Conservation (phyloP, 2,888 invertebrate species). For the Drosophila nigritarsus region DNA sequence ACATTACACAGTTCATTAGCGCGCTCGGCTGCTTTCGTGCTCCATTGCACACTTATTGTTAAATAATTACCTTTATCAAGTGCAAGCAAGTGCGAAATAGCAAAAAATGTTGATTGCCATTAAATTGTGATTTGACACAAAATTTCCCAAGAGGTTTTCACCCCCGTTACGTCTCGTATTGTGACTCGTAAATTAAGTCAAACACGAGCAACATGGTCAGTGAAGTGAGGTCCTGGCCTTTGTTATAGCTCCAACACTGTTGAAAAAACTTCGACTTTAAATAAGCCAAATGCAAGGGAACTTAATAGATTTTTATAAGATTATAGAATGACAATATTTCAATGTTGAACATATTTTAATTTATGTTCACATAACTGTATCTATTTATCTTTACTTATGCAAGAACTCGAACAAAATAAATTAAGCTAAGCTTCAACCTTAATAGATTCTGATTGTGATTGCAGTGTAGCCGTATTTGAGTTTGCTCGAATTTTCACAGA, state of each 20-base stretch:
- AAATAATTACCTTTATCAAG: constrained; percentile 76
- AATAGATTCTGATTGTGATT: background rate
- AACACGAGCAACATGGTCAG: constrained; percentile 56
- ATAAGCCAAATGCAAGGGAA: background rate
- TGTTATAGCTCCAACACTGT: constrained; percentile 38
- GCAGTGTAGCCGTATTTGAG: constrained; percentile 11
- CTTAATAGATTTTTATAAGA: background rate
- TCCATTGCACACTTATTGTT: constrained; percentile 68
- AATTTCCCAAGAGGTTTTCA: constrained; percentile 17
- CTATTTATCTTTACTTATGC: background rate
- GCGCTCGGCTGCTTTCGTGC: constrained; percentile 54
- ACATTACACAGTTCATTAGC: constrained; percentile 75
- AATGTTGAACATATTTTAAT: background rate
- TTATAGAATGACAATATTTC: background rate
- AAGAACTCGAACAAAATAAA: background rate
- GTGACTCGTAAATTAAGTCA: constrained; percentile 54
- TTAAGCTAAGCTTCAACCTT: background rate
- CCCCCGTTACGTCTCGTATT: constrained; percentile 4
- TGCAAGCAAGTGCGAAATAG: constrained; percentile 71
- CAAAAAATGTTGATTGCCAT: constrained; percentile 64
- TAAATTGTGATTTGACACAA: constrained; percentile 67
- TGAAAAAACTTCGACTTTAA: constrained; percentile 4
- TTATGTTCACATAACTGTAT: background rate
- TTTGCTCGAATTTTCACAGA: background rate
- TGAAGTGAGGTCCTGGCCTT: constrained; percentile 29